Evolutionary conservation across 2,113 vertebrate genomes (phyloP).

Genomic region (Thermophis baileyi): DNA sequence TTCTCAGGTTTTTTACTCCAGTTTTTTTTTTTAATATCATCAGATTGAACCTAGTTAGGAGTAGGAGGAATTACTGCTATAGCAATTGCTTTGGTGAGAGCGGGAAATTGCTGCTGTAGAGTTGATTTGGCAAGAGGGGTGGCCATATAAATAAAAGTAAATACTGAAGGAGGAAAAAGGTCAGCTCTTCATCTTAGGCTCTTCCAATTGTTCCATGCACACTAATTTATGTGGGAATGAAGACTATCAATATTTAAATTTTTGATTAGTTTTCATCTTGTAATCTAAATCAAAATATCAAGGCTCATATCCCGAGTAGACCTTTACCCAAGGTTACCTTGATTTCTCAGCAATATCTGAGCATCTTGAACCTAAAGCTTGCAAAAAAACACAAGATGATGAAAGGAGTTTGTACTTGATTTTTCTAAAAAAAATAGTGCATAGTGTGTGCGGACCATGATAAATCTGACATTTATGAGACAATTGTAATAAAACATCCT

Average conservation of each 20-base stretch:
- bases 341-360: background rate
- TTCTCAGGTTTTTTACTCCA: background rate
- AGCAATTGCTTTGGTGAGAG: background rate
- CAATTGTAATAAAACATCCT: slow-evolving; percentile 17
- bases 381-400: slow-evolving; percentile 27
- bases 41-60: background rate
- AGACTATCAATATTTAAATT: background rate
- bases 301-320: background rate
- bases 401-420: slow-evolving; percentile 4
- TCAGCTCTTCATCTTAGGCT: background rate
- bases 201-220: background rate
- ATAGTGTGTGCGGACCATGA: background rate
- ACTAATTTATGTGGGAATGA: background rate
- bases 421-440: background rate
- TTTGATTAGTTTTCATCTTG: background rate
- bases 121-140: too few species aligned
- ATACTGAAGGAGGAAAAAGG: background rate
- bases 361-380: background rate
- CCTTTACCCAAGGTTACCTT: background rate
- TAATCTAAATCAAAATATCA: background rate
- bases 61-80: background rate
- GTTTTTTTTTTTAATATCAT: background rate
- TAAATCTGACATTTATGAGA: background rate
- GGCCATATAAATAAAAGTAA: background rate
- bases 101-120: background rate